phyloP scores from a whole-genome alignment of 2,888 invertebrate genomes.

The Tuta absoluta region DNA sequence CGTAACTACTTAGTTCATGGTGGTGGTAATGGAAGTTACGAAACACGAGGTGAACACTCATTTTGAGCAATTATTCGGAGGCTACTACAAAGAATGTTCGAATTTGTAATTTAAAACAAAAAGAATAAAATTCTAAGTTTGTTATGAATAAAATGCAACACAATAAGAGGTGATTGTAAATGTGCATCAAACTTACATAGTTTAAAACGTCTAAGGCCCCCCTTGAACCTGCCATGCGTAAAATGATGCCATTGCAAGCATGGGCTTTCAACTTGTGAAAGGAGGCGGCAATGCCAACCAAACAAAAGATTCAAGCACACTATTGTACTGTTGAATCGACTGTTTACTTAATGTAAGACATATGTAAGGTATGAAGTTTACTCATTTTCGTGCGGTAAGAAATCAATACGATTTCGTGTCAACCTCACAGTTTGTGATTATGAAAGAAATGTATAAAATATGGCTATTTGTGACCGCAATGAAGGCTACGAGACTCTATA shows the following conservation, averaged over 20 bases:
- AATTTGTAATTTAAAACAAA: no score
- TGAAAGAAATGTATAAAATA: conserved; percentile 5
- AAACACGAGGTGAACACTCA: conserved; percentile 5
- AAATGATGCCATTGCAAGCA: conserved; percentile 32
- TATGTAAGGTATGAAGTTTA: background rate
- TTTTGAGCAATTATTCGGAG: background rate
- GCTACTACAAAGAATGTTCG: background rate
- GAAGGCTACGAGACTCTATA: conserved; percentile 22
- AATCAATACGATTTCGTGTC: conserved; percentile 11
- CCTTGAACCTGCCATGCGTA: conserved; percentile 34
- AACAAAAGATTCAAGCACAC: conserved; percentile 9
- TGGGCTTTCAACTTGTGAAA: conserved; percentile 33
- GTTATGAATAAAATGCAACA: background rate
- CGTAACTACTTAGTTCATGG: background rate
- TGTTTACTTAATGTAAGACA: background rate
- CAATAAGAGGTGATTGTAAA: conserved; percentile 2
- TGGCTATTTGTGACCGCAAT: conserved; percentile 15
- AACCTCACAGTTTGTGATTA: conserved; percentile 9
- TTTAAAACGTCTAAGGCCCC: conserved; percentile 12
- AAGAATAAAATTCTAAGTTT: background rate
- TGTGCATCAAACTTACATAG: conserved; percentile 22
- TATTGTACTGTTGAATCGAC: background rate
- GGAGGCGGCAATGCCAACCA: conserved; percentile 17
- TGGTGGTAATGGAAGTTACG: conserved; percentile 4
- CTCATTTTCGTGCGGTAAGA: background rate